Percentiles rank a stretch among this genome's conserved stretches.
Conservation (phyloP, 2,888 invertebrate genomes). For the Cheilosia grossa region DNA sequence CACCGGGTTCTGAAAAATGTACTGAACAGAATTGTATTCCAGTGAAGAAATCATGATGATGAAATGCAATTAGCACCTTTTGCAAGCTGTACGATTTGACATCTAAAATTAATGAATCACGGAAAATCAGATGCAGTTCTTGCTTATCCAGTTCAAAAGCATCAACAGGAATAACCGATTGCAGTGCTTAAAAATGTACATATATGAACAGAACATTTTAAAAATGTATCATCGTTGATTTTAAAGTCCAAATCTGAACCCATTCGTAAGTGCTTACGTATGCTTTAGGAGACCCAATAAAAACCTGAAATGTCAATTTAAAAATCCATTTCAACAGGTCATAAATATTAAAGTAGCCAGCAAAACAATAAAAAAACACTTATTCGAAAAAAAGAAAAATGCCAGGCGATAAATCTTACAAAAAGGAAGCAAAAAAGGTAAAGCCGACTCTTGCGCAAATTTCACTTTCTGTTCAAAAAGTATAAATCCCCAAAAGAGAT, state of each 20-base stretch:
- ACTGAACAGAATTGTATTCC: conserved; percentile 5
- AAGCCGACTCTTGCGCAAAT: conserved; percentile 52
- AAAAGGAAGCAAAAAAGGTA: conserved; percentile 28
- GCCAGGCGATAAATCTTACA: conserved; percentile 11
- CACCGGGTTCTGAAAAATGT: conserved; percentile 2
- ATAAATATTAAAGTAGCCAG: conserved; percentile 47
- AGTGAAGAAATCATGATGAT: neutral
- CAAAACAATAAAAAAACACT: conserved; percentile 15
- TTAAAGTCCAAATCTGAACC: no score
- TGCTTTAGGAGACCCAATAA: neutral
- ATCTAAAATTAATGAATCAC: conserved; percentile 1
- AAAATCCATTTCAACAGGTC: conserved; percentile 59
- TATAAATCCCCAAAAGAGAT: conserved; percentile 6
- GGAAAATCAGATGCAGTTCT: neutral
- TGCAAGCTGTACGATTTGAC: neutral
- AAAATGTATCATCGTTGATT: conserved; percentile 13
- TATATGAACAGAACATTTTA: no score
- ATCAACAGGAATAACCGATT: conserved; percentile 5
- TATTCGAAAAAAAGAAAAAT: conserved; percentile 15
- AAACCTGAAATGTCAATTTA: conserved; percentile 54
- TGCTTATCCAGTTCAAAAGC: conserved; percentile 4
- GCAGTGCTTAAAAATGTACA: neutral
- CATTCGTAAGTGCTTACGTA: neutral
- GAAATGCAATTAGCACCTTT: conserved; percentile 26
- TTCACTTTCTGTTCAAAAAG: conserved; percentile 49